A percentile compares a stretch with the other conserved stretches of the same genome.
Conservation (phyloP, 2,797 vertebrate species). For the Melanotaenia nigrans region DNA sequence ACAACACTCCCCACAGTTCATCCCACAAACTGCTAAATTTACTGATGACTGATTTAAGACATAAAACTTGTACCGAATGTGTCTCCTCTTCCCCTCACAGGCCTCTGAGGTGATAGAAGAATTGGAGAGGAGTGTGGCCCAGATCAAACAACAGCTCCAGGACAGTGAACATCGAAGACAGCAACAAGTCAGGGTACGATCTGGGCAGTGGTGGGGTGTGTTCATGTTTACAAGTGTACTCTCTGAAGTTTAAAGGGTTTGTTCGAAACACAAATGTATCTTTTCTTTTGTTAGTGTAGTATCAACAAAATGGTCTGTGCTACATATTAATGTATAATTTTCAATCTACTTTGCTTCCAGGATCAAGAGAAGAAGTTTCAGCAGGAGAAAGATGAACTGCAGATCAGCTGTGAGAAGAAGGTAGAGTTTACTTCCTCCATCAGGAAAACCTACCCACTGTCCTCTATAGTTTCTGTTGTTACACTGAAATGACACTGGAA, state of each 20-base stretch:
- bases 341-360: conserved; percentile 71
- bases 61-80: neutral
- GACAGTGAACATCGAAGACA: conserved; percentile 86
- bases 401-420: conserved; percentile 86
- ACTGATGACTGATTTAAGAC: conserved; percentile 4
- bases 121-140: conserved; percentile 79
- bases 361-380: conserved; percentile 88
- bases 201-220: neutral
- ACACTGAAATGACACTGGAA: conserved; percentile 38
- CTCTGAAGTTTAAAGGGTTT: neutral
- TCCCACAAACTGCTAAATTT: neutral
- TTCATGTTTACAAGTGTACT: neutral
- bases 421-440: conserved; percentile 67
- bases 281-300: neutral
- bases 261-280: neutral
- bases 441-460: conserved; percentile 19
- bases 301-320: neutral
- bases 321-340: conserved; percentile 10
- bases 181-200: conserved; percentile 85
- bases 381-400: conserved; percentile 85
- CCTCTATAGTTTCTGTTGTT: conserved; percentile 31
- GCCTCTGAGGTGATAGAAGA: conserved; percentile 86
- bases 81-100: conserved; percentile 69
- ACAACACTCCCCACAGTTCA: neutral
- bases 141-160: conserved; percentile 86